phyloP scores from a whole-genome alignment of 1,140 invertebrate species.

The Bicyclus anynana region DNA sequence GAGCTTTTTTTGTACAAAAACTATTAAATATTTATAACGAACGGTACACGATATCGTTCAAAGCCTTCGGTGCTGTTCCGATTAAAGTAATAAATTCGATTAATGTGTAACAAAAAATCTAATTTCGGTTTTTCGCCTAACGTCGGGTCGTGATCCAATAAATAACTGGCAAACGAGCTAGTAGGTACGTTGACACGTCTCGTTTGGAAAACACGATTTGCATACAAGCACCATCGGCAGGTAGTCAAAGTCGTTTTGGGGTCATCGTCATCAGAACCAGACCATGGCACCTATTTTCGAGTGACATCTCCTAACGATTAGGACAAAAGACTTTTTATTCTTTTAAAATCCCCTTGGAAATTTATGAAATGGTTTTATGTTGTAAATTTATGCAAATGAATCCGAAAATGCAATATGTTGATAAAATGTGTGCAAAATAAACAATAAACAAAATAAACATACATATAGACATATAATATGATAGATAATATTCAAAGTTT shows the following conservation, averaged over 20 bases:
- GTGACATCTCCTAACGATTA: slow-evolving; percentile 60
- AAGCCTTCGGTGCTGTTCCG: slow-evolving; percentile 1
- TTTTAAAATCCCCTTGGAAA: slow-evolving; percentile 2
- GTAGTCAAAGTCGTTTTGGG: slow-evolving; percentile 46
- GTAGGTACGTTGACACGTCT: slow-evolving; percentile 56
- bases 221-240: slow-evolving; percentile 63
- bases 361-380: slow-evolving; percentile 7
- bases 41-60: neutral
- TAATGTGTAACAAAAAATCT: slow-evolving; percentile 15
- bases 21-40: neutral
- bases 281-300: slow-evolving; percentile 48
- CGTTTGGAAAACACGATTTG: slow-evolving; percentile 63
- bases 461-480: too few relatives aligned
- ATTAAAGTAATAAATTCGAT: slow-evolving; percentile 9
- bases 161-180: slow-evolving; percentile 29
- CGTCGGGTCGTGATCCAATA: slow-evolving; percentile 25
- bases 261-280: slow-evolving; percentile 65
- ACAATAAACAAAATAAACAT: neutral
- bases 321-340: slow-evolving; percentile 25
- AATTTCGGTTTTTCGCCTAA: slow-evolving; percentile 21
- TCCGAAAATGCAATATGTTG: slow-evolving; percentile 4
- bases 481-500: too few relatives aligned
- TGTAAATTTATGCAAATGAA: slow-evolving; percentile 7
- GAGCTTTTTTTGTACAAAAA: too few relatives aligned
- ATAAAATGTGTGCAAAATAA: neutral